Conservation (phyloP, 2,113 vertebrate species). For the human (Homo sapiens) region GRCh38 chr2:147939001-147939500, state of each 20-base stretch:
- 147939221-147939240: conserved; percentile 83
- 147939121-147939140: conserved; percentile 83
- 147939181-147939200: conserved; percentile 91
- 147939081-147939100: conserved; percentile 83
- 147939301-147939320: background rate
- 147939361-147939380: background rate
- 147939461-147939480: background rate
- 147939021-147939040: background rate
- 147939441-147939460: background rate
- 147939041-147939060: background rate
- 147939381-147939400: conserved; percentile 39
- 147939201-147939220: conserved; percentile 84
- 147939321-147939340: background rate
- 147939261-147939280: conserved; percentile 15
- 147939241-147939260: conserved; percentile 87
- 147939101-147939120: conserved; percentile 85
- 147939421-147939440: background rate
- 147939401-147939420: background rate
- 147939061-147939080: conserved; percentile 37
- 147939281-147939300: conserved; percentile 3
- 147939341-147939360: background rate
- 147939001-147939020: background rate
- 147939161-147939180: conserved; percentile 85
- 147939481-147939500: background rate
- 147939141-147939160: conserved; percentile 93